Percentiles rank a stretch among this genome's conserved stretches.
These are phyloP conservation scores for Chrysaora quinquecirrha DNA, from an alignment of 30 jellyfish, hydroid and myxozoan species.

Conservation along the genomic window DNA sequence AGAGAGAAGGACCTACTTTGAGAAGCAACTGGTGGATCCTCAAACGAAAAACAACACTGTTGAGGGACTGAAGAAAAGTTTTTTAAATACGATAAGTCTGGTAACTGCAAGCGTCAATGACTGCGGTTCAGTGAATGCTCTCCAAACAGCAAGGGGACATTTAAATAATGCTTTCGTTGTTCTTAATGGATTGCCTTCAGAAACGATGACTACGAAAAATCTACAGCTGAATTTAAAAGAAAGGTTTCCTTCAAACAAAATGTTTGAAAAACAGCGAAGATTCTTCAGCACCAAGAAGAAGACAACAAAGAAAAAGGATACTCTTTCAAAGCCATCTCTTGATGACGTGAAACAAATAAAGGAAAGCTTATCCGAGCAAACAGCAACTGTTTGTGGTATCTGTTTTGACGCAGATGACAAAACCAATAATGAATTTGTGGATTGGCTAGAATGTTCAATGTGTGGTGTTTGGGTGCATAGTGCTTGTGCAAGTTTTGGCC, in stretches of 20 bases:
- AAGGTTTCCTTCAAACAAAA: too few species aligned
- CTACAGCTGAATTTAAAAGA: not conserved
- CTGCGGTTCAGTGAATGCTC: too few species aligned
- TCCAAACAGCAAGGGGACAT: too few species aligned
- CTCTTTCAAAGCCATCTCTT: constrained; percentile 26
- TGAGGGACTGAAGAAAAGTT: too few species aligned
- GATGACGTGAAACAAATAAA: constrained; percentile 2
- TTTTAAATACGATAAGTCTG: too few species aligned
- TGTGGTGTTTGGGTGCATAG: constrained; percentile 16
- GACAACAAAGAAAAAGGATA: constrained; percentile 16
- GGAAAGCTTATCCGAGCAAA: constrained; percentile 15
- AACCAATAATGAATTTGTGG: too few species aligned
- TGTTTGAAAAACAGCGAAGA: constrained; percentile 25
- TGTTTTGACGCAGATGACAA: constrained; percentile 16
- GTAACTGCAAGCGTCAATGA: too few species aligned
- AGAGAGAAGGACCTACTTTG: not conserved
- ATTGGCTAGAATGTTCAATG: constrained; percentile 2
- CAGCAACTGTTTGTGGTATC: constrained; percentile 8
- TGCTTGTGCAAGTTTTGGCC: too few species aligned
- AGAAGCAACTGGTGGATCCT: not conserved
- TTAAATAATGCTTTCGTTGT: constrained; percentile 26
- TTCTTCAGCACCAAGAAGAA: constrained; percentile 45
- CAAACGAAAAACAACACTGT: too few species aligned
- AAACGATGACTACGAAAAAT: too few species aligned
- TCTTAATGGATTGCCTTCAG: constrained; percentile 18